Conservation (phyloP, 2,797 vertebrate genomes). For the Anabacerthia variegaticeps region DNA sequence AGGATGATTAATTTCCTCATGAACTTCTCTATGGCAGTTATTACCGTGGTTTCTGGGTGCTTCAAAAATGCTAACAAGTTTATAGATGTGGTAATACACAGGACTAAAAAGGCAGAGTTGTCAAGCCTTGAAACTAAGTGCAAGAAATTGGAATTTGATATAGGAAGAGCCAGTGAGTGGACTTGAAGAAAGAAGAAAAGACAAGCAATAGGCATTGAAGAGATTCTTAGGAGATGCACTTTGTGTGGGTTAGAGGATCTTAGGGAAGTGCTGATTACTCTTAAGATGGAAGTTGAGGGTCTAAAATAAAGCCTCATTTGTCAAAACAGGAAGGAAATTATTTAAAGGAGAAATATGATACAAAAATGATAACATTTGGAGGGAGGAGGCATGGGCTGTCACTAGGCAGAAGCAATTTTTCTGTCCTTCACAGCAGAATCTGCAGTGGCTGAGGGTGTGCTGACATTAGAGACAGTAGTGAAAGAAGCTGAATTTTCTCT, state of each 20-base stretch:
- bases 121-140: neutral
- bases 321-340: neutral
- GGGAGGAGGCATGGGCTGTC: neutral
- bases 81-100: neutral
- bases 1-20: constrained; percentile 9
- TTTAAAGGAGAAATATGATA: neutral
- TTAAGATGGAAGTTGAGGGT: neutral
- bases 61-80: constrained; percentile 11
- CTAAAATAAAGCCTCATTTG: neutral
- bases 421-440: neutral
- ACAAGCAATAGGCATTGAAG: neutral
- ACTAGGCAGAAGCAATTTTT: neutral
- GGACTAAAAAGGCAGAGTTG: neutral
- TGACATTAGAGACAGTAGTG: neutral
- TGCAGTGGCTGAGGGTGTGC: neutral
- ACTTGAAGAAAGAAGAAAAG: neutral
- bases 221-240: neutral
- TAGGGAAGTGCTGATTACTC: neutral
- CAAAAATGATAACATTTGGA: neutral
- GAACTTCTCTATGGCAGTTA: neutral
- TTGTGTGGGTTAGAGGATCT: neutral
- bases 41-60: constrained; percentile 3
- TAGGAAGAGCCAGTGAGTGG: neutral
- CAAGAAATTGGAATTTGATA: neutral
- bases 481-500: neutral